Evolutionary conservation across 2,797 vertebrate genomes (phyloP).

Genomic region (Melanotaenia parkinsoni): DNA sequence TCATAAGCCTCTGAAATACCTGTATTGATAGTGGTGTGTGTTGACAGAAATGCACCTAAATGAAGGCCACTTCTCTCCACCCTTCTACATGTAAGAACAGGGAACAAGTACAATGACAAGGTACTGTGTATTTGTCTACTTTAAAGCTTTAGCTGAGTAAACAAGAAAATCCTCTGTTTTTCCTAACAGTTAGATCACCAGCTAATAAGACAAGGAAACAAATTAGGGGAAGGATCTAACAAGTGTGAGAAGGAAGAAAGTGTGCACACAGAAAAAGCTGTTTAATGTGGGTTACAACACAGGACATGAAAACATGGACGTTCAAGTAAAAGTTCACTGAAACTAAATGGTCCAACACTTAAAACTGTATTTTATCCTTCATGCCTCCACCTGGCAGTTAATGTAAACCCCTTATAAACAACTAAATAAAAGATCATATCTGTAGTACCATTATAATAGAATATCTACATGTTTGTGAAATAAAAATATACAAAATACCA

Average conservation of each 20-base stretch:
- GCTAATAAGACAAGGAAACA: conserved; percentile 38
- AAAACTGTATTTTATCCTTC: neutral
- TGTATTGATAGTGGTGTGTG: conserved; percentile 3
- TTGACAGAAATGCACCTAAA: conserved; percentile 18
- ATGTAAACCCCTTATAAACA: conserved; percentile 2
- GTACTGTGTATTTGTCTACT: neutral
- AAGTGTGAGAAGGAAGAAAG: neutral
- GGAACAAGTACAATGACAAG: neutral
- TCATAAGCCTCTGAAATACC: conserved; percentile 56
- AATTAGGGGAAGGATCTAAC: conserved; percentile 30
- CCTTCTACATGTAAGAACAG: conserved; percentile 5
- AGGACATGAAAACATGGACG: neutral
- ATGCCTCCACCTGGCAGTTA: neutral
- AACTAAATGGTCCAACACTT: conserved; percentile 5
- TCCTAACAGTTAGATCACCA: conserved; percentile 27
- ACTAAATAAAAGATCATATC: neutral
- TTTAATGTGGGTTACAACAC: conserved; percentile 9
- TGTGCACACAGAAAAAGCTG: neutral
- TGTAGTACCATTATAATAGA: neutral
- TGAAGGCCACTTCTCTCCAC: neutral
- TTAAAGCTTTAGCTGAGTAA: conserved; percentile 1
- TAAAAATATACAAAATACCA: neutral
- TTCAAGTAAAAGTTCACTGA: neutral
- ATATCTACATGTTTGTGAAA: neutral
- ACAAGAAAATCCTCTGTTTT: conserved; percentile 21